Conservation (phyloP, 2,888 invertebrate species). For the Sphaeridia pumilis region DNA sequence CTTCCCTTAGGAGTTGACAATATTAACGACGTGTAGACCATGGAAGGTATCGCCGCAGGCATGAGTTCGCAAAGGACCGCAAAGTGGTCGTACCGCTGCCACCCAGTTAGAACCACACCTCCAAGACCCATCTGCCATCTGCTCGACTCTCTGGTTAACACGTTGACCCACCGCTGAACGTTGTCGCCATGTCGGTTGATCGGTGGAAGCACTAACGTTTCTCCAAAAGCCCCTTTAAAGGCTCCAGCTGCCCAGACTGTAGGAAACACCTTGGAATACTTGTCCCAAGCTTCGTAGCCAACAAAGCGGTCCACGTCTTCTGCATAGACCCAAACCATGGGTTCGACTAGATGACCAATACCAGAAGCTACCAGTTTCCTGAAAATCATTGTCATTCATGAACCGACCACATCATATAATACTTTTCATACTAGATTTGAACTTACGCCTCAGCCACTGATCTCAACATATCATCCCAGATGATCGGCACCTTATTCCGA, state of each 20-base stretch:
- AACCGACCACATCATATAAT: background rate
- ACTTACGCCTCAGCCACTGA: constrained; percentile 38
- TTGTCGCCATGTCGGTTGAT: constrained; percentile 57
- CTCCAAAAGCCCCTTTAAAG: constrained; percentile 76
- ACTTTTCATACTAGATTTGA: background rate
- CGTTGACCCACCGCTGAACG: constrained; percentile 51
- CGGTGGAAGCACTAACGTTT: constrained; percentile 55
- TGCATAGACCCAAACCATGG: constrained; percentile 68
- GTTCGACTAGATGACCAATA: constrained; percentile 56
- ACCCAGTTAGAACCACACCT: constrained; percentile 38
- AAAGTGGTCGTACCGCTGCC: constrained; percentile 54
- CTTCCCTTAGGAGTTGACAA: constrained; percentile 25
- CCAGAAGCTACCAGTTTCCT: constrained; percentile 45
- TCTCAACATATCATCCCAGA: constrained; percentile 84
- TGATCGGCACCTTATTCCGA: constrained; percentile 50
- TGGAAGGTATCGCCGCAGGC: constrained; percentile 53
- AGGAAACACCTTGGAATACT: constrained; percentile 54
- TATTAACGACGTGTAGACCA: constrained; percentile 40
- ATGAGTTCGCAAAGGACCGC: constrained; percentile 55
- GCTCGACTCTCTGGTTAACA: constrained; percentile 36
- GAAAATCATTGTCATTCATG: background rate
- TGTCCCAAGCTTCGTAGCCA: constrained; percentile 47
- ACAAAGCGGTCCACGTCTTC: constrained; percentile 52
- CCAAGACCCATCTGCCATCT: constrained; percentile 32
- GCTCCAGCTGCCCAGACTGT: constrained; percentile 68